Evolutionary conservation across 2,888 invertebrate species (phyloP), one percentile per base, ranked within the genome.

Genomic region (Gryllus longicercus): DNA sequence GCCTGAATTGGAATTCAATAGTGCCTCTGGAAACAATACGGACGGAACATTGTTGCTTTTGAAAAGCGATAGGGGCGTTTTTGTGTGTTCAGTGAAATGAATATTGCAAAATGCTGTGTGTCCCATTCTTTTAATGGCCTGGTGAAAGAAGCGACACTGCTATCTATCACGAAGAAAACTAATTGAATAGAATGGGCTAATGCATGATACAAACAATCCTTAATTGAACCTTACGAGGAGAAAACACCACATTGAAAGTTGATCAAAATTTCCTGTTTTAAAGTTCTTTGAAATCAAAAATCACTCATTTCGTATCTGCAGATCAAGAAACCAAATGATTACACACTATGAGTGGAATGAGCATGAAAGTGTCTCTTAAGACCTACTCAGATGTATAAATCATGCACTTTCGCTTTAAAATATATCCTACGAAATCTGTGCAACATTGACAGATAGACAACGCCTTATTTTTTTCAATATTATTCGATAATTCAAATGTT

Each of bases 171-270:
- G n/a, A 8, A 14, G 14, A 18, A n/a, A 63, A 14, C 16, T 63
- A 63, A 63, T 63, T 63, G 63, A 63, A 63, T 63, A 63, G 63
- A 63, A 63, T 63, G 63, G 63, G 14, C 63, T 63, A 63, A 63
- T 63, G 63, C 63, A 63, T 63, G 63, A 18, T 63, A 63, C 63
- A 63, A 63, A 63, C 63, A n/a, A 63, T n/a, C 63, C 63, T 63
- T 63, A 63, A 63, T 63, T 63, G 63, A 14, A n/a, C n/a, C 16
- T 12, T 63, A 63, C 63, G 14, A 14, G 4, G 3, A 63, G 63
- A 63, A 8, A 11, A 63, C 63, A 16, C 4, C 8, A 16, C 63
- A 18, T n/a, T 63, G n/a, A 63, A 8, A 11, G 63, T 16, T 14
- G n/a, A 63, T 14, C n/a, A 18, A 63, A 18, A 18, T n/a, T 63